Base-by-base conservation (phyloP, 2,888 invertebrate genomes). In the Apoderus coryli region DNA sequence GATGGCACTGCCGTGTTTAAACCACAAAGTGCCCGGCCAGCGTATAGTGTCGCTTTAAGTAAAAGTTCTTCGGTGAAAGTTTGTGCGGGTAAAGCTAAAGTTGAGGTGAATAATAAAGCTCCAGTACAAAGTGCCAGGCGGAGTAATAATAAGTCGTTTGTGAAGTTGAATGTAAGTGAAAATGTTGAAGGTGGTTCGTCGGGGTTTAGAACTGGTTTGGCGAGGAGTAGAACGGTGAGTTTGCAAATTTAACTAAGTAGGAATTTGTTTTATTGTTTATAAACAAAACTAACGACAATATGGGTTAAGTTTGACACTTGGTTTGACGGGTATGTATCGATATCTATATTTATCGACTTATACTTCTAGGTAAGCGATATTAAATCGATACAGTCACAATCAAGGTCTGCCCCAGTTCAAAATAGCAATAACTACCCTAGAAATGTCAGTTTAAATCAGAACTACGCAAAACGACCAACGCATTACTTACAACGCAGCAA, bases 1-100 rank as follows among this genome's bases (percentile, higher is more conserved):
- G 32, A 32, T 14, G 49, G 49, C 15, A 7, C 37, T 5, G 37
- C 35, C 25, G 5, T 26, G 11, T n/a, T 26, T 2, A 54, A 50
- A 42, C 40, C 48, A 4, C 16, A 32, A 3, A 24, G 34, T 9
- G 36, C 43, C 9, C 49, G 52, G 29, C 53, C 57, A 10, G 57
- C 63, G 4, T 64, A 65, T 45, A 60, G 65, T 0, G 56, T 59
- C 1, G 19, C 19, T 19, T 19, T 65, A 16, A 59, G 63, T 1
- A 54, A 57, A 42, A 57, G 49, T 35, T 44, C 53, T 12, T 48
- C 53, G 4, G 46, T 48, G 9, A 56, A 56, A 46, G 37, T 42
- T 4, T 49, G 52, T 9, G 30, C 48, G 3, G 32, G 43, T 14
- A 53, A 47, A 33, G 42, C 49, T 3, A 50, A 49, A 41, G 41